Conservation (phyloP, 2,797 vertebrate species). For the Amblyraja radiata region DNA sequence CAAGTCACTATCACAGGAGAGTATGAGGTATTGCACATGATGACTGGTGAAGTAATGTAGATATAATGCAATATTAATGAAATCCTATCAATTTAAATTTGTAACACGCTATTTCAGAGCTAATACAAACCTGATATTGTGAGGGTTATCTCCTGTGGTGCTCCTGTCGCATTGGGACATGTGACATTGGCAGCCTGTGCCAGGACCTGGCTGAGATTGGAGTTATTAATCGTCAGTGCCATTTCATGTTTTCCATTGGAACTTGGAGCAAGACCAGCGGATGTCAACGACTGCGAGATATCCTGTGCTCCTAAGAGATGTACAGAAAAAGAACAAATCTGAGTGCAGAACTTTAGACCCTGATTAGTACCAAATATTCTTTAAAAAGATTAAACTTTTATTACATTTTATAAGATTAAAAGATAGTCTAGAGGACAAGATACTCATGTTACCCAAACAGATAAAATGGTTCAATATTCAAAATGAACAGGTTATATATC, state of each 20-base stretch:
- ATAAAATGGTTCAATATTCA: neutral
- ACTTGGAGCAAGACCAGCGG: conserved; percentile 68
- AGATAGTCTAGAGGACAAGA: neutral
- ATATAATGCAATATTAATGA: neutral
- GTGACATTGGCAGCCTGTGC: conserved; percentile 71
- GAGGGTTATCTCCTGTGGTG: conserved; percentile 89
- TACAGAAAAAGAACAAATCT: neutral
- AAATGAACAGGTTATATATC: neutral
- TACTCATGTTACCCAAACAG: neutral
- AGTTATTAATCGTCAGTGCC: conserved; percentile 93
- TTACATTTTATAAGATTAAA: neutral
- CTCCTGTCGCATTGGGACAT: conserved; percentile 55
- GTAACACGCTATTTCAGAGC: neutral
- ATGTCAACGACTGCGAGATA: conserved; percentile 79
- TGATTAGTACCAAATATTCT: neutral
- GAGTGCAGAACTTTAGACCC: neutral
- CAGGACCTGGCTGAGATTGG: conserved; percentile 81
- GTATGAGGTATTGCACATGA: neutral
- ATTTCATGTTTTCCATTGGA: conserved; percentile 76
- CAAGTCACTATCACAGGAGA: no score
- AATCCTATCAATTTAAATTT: neutral
- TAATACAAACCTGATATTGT: conserved; percentile 83
- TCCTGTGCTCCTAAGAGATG: conserved; percentile 72
- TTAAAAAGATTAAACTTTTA: neutral
- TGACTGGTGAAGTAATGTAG: neutral